Evolutionary conservation across 2,888 invertebrate genomes (phyloP).

Genomic region (Eretmocerus hayati): DNA sequence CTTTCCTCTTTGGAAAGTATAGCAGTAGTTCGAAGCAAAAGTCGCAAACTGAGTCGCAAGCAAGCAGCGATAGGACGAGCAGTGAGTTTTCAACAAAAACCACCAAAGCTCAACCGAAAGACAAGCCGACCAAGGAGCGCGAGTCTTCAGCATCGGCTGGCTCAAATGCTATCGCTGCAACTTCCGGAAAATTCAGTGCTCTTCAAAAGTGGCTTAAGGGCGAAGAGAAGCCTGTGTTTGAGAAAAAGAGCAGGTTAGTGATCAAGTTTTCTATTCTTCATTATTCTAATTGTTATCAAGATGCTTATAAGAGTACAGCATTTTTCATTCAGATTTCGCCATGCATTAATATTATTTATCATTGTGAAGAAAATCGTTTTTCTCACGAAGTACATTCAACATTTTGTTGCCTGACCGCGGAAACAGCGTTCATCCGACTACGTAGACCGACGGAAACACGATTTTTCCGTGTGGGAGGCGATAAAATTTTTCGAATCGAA

Average conservation of each 20-base stretch:
- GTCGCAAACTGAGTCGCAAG: slow-evolving; percentile 16
- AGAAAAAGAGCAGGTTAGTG: slow-evolving; percentile 39
- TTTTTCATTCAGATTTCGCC: too few species aligned
- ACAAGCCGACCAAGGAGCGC: slow-evolving; percentile 34
- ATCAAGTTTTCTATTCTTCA: too few species aligned
- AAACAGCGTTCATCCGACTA: too few species aligned
- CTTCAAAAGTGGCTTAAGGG: slow-evolving; percentile 55
- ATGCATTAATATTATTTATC: too few species aligned
- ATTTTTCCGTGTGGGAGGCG: too few species aligned
- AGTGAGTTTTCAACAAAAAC: not conserved
- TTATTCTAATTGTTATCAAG: too few species aligned
- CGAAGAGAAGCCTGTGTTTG: slow-evolving; percentile 46
- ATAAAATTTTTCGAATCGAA: too few species aligned
- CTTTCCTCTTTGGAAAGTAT: slow-evolving; percentile 46
- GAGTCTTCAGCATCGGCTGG: slow-evolving; percentile 35
- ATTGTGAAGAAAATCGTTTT: too few species aligned
- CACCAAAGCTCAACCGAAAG: slow-evolving; percentile 38
- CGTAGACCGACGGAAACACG: too few species aligned
- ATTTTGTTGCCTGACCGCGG: too few species aligned
- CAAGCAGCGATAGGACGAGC: slow-evolving; percentile 19
- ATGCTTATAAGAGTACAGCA: too few species aligned
- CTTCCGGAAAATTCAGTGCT: slow-evolving; percentile 46
- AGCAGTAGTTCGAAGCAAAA: slow-evolving; percentile 14
- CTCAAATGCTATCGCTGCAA: slow-evolving; percentile 21
- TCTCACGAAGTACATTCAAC: too few species aligned